These are phyloP conservation scores for Corvus cornix DNA, from an alignment of 2,113 vertebrate species.

Conservation along the genomic window DNA sequence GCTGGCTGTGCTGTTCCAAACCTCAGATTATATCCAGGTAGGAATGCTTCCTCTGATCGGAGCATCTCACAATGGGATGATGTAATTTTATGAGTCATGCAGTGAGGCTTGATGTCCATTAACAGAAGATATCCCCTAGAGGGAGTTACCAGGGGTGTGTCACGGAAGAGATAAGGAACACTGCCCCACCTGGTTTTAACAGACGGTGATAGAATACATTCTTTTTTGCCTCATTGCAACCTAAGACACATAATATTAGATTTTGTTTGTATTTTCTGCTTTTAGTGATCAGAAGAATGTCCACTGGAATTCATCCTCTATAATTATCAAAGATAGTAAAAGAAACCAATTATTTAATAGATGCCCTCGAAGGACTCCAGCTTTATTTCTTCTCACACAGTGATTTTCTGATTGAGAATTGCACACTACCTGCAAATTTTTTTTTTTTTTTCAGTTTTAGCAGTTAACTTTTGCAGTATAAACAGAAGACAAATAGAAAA, in stretches of 20 bases:
- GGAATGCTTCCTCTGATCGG: too few relatives aligned
- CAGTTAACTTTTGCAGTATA: background rate
- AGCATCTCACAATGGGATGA: too few relatives aligned
- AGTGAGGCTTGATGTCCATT: too few relatives aligned
- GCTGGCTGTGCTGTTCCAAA: too few relatives aligned
- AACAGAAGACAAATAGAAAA: background rate
- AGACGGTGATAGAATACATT: too few relatives aligned
- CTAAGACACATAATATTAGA: background rate
- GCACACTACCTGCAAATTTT: background rate
- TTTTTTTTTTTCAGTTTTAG: background rate
- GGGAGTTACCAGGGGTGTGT: too few relatives aligned
- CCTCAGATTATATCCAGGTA: too few relatives aligned
- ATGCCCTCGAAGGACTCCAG: background rate
- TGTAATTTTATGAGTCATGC: too few relatives aligned
- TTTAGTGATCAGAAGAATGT: background rate
- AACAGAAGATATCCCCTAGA: too few relatives aligned
- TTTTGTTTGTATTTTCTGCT: background rate
- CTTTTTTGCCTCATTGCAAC: too few relatives aligned
- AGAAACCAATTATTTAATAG: background rate
- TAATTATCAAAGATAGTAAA: background rate
- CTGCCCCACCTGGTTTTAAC: too few relatives aligned
- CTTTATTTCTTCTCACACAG: background rate
- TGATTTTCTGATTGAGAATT: background rate
- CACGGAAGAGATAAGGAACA: too few relatives aligned
- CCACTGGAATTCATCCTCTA: background rate